These are phyloP conservation scores for Congeria kusceri DNA, from an alignment of 2,888 invertebrate species.

Conservation along the genomic window DNA sequence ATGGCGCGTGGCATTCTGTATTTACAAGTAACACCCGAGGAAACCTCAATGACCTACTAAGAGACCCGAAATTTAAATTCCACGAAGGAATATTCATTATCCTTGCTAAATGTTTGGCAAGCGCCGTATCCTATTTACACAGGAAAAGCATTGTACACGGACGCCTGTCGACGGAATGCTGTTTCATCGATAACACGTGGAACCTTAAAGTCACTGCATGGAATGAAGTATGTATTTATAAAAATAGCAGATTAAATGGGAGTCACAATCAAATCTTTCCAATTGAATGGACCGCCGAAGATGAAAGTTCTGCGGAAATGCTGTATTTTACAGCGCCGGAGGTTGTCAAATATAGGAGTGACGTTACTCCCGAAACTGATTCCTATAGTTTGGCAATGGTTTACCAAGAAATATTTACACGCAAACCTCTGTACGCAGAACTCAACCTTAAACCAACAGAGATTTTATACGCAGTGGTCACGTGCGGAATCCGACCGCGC, in stretches of 20 bases:
- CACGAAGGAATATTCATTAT: conserved; percentile 78
- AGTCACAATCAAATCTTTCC: conserved; percentile 20
- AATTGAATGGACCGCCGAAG: not conserved
- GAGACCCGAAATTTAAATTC: conserved; percentile 76
- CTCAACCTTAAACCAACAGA: conserved; percentile 68
- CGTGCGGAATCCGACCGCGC: conserved; percentile 72
- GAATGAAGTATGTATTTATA: conserved; percentile 63
- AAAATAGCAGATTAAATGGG: conserved; percentile 51
- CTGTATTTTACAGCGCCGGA: conserved; percentile 82
- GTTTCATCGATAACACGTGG: conserved; percentile 82
- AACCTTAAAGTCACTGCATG: conserved; percentile 81
- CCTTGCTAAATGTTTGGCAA: conserved; percentile 74
- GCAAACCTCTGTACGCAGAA: conserved; percentile 78
- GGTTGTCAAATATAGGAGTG: conserved; percentile 65
- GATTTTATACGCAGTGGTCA: conserved; percentile 71
- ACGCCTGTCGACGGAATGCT: conserved; percentile 73
- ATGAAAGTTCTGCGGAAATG: not conserved
- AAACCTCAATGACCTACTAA: conserved; percentile 76
- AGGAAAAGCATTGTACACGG: conserved; percentile 80
- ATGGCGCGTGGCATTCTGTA: conserved; percentile 57
- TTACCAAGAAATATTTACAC: conserved; percentile 80
- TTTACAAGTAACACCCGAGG: conserved; percentile 56
- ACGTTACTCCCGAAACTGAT: conserved; percentile 68
- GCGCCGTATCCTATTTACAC: conserved; percentile 81
- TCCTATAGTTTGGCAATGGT: conserved; percentile 81